Base-by-base conservation (phyloP, 2,888 invertebrate species). In the Nemoura dubitans region DNA sequence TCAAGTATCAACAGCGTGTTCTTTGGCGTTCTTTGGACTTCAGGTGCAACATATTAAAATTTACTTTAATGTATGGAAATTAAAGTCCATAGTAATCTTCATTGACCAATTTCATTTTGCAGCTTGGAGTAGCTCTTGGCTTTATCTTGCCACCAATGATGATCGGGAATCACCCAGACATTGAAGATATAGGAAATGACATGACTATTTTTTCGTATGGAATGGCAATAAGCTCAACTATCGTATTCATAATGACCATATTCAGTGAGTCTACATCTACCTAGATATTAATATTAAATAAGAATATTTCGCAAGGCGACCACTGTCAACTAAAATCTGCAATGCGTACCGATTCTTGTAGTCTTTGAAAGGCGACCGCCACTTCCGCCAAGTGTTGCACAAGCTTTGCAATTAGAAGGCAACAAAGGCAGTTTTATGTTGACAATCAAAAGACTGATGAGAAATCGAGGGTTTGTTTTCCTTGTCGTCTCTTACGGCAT, bases 21-120 rank as follows among this genome's bases (percentile, higher is more conserved):
- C 99, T 90, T 95, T 99, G 89, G 99, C 99, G 7, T 99, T 99
- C 16, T 99, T 99, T 91, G 99, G 99, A 27, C 99, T 99, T 92
- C 99, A 99, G 96, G 98, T 98, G 76, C 0, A 27, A 7, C 3
- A 42, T 2, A 36, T 36, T 6, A 36, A 10, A 36, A 36, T 7
- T 77, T 77, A 25, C 77, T 14, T 5, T 36, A 36, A 3, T 78
- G 78, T 78, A 78, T 36, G 78, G n/a, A n/a, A n/a, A n/a, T n/a
- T n/a, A n/a, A n/a, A n/a, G n/a, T n/a, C 27, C 14, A 29, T 25
- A 78, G 25, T 26, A 16, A 10, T 59, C 14, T 78, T 78, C 5
- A 36, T 36, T 36, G 36, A 36, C 3, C 36, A 36, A 36, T 36
- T 36, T 36, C n/a, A n/a, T n/a, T 6, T 36, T 36, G 36, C 93